Evolutionary conservation across 2,888 invertebrate genomes (phyloP).

Genomic region (Xylophagus ater): DNA sequence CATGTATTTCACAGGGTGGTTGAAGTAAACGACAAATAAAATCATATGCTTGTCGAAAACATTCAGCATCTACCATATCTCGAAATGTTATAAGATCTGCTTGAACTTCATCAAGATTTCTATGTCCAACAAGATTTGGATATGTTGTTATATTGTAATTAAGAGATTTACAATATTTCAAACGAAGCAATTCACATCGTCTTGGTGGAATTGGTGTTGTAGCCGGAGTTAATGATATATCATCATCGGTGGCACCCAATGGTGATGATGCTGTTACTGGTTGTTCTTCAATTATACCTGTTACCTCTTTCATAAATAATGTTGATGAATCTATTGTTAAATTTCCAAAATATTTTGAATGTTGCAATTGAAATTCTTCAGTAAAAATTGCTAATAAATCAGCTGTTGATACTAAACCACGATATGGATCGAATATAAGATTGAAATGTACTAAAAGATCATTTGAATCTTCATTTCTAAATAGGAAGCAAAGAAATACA

Average conservation of each 20-base stretch:
- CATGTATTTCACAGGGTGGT: slow-evolving; percentile 61
- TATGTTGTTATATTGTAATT: slow-evolving; percentile 73
- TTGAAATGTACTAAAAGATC: slow-evolving; percentile 77
- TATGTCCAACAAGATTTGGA: slow-evolving; percentile 61
- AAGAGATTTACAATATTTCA: slow-evolving; percentile 58
- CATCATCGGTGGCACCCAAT: slow-evolving; percentile 23
- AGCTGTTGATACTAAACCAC: slow-evolving; percentile 51
- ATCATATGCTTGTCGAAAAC: slow-evolving; percentile 77
- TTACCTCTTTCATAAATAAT: slow-evolving; percentile 49
- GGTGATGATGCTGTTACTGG: slow-evolving; percentile 34
- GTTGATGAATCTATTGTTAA: slow-evolving; percentile 54
- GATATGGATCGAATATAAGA: slow-evolving; percentile 69
- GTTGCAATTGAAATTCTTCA: slow-evolving; percentile 50
- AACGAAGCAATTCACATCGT: slow-evolving; percentile 54
- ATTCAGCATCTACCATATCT: slow-evolving; percentile 82
- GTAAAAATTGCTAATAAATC: slow-evolving; percentile 55
- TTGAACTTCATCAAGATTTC: slow-evolving; percentile 48
- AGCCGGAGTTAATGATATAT: slow-evolving; percentile 36
- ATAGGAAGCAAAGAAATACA: slow-evolving; percentile 15
- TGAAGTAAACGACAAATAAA: slow-evolving; percentile 80
- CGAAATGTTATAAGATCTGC: slow-evolving; percentile 71
- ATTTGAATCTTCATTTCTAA: slow-evolving; percentile 50
- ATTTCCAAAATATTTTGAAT: slow-evolving; percentile 50
- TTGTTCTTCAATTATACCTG: slow-evolving; percentile 35
- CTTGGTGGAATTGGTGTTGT: slow-evolving; percentile 45